phyloP scores from a whole-genome alignment of 2,113 vertebrate genomes.

The Gnathonemus longibarbis region DNA sequence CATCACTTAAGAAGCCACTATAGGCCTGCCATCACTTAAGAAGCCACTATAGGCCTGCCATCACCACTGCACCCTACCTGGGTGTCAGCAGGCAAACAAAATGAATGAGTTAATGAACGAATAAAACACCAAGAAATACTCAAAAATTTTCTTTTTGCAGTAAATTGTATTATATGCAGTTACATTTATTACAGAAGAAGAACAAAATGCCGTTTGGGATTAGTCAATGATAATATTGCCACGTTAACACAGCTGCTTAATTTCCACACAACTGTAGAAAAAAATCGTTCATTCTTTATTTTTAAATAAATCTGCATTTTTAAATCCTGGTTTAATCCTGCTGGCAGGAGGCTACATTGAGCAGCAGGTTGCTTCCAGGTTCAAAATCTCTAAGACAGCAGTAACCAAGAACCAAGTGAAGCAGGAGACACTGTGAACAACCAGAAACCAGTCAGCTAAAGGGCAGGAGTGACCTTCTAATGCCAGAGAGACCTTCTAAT shows the following conservation, averaged over 20 bases:
- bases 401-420: no score
- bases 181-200: background rate
- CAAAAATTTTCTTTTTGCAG: background rate
- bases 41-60: background rate
- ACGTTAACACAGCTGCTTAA: background rate
- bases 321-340: no score
- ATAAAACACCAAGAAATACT: background rate
- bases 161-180: background rate
- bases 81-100: background rate
- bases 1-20: background rate
- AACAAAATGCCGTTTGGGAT: background rate
- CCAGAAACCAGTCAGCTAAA: no score
- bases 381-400: no score
- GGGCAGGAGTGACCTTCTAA: no score
- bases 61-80: background rate
- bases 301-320: no score
- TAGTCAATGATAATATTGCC: background rate
- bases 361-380: no score
- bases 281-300: no score
- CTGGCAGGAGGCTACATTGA: no score
- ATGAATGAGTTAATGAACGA: background rate
- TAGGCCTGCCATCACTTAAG: background rate
- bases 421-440: no score
- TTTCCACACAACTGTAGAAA: background rate
- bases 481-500: no score